These are phyloP conservation scores for Decapterus maruadsi DNA, from an alignment of 2,797 vertebrate genomes.

Conservation along the genomic window DNA sequence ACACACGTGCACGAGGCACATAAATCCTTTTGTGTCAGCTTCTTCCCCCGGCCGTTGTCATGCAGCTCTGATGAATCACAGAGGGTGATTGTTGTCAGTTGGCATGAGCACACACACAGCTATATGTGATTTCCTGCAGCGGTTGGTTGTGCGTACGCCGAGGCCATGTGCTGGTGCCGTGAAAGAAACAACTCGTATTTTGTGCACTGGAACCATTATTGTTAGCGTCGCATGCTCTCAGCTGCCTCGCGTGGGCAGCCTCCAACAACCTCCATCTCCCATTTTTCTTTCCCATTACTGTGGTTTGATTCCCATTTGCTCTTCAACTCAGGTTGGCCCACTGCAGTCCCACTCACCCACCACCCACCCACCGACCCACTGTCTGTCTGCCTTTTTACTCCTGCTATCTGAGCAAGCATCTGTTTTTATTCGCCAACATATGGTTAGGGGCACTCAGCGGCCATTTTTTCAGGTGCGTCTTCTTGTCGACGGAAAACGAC, in stretches of 20 bases:
- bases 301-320: conserved; percentile 43
- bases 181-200: conserved; percentile 25
- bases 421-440: conserved; percentile 47
- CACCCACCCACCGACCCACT: conserved; percentile 38
- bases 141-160: conserved; percentile 1
- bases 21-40: conserved; percentile 53
- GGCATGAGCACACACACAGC: conserved; percentile 39
- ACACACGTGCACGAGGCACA: conserved; percentile 27
- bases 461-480: conserved; percentile 1
- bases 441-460: neutral
- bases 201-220: conserved; percentile 32
- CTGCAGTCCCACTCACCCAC: conserved; percentile 13
- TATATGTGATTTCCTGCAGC: conserved; percentile 30
- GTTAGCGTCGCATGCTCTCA: conserved; percentile 31
- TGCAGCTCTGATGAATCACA: conserved; percentile 48
- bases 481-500: conserved; percentile 42
- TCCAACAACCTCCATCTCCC: conserved; percentile 19
- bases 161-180: conserved; percentile 3
- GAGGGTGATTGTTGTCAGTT: conserved; percentile 53
- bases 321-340: conserved; percentile 19
- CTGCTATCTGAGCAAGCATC: conserved; percentile 27
- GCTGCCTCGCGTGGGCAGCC: conserved; percentile 55
- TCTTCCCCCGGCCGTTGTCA: neutral
- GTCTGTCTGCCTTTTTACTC: conserved; percentile 30
- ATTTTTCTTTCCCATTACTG: conserved; percentile 8